Base-by-base conservation (phyloP, 1,140 invertebrate genomes). In the Drosophila funebris region DNA sequence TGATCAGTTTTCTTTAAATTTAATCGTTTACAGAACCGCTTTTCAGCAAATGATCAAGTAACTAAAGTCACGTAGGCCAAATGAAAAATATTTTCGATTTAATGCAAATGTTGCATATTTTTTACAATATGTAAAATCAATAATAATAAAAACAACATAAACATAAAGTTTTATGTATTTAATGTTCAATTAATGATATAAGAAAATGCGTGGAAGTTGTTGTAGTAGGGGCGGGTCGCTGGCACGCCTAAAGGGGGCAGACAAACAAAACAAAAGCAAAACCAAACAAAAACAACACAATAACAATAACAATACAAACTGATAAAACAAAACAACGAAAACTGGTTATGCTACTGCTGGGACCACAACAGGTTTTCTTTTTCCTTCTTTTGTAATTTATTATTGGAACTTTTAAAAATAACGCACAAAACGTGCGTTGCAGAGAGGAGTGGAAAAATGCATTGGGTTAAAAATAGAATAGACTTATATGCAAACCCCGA, bases 41-140 rank as follows among this genome's bases (percentile, higher is more conserved):
- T 83, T 83, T 67, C 61, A 36, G 27, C 37, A 39, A 57, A 63
- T 36, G 27, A 41, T 57, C 9, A 20, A 41, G 16, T 22, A 64
- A 58, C 37, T 44, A 4, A 6, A 46, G 81, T 87, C 81, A 85
- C 82, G 81, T 85, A 85, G 78, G 66, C 81, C 81, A 68, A 43
- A 50, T 16, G 27, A 4, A 39, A 48, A 48, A 66, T 62, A 36
- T 46, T 46, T 68, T 63, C 46, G 16, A 33, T 71, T 60, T 37
- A 54, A 71, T 78, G 71, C 60, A 48, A 79, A 79, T 84, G 22
- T 54, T 44, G 44, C 53, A 50, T 52, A 58, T 67, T 50, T 56
- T 29, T 14, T n/a, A 11, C 8, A 54, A 24, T 33, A 57, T 13
- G 16, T 4, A 14, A 29, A 18, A 36, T 22, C 6, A 22, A 22